Evolutionary conservation across 2,888 invertebrate species (phyloP).

Genomic region (Parnassius smintheus): DNA sequence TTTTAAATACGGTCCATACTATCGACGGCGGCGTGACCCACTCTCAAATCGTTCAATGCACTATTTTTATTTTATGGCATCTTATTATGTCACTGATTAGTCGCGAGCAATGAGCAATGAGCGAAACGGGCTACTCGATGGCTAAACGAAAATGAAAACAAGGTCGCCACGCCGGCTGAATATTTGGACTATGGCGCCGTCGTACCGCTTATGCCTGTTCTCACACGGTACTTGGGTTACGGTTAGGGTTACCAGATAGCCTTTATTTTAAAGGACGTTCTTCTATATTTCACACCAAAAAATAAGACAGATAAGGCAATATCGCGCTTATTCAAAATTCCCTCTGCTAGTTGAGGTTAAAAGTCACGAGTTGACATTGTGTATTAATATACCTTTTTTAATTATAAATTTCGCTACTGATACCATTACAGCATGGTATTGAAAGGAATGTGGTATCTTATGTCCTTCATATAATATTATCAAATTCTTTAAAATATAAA

Average conservation of each 20-base stretch:
- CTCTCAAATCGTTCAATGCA: constrained; percentile 1
- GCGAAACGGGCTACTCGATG: constrained; percentile 42
- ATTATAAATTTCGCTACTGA: too few species aligned
- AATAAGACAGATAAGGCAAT: too few species aligned
- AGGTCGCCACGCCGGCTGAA: constrained; percentile 69
- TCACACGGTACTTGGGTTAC: constrained; percentile 8
- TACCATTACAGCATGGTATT: too few species aligned
- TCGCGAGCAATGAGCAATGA: constrained; percentile 46
- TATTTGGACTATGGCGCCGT: constrained; percentile 57
- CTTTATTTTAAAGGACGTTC: too few species aligned
- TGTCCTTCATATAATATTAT: too few species aligned
- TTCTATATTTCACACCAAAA: too few species aligned
- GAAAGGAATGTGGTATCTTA: too few species aligned
- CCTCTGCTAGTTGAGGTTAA: too few species aligned
- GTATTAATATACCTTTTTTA: too few species aligned
- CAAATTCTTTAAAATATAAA: too few species aligned
- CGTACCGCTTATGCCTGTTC: constrained; percentile 3
- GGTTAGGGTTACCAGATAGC: not conserved
- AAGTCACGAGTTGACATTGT: too few species aligned
- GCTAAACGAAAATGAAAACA: constrained; percentile 72
- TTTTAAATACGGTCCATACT: not conserved
- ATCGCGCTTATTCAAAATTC: too few species aligned
- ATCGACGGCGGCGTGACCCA: constrained; percentile 3
- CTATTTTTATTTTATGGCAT: constrained; percentile 16
- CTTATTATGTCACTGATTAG: constrained; percentile 53